phyloP scores from a whole-genome alignment of 2,797 vertebrate species.

The Tragelaphus oryx region DNA sequence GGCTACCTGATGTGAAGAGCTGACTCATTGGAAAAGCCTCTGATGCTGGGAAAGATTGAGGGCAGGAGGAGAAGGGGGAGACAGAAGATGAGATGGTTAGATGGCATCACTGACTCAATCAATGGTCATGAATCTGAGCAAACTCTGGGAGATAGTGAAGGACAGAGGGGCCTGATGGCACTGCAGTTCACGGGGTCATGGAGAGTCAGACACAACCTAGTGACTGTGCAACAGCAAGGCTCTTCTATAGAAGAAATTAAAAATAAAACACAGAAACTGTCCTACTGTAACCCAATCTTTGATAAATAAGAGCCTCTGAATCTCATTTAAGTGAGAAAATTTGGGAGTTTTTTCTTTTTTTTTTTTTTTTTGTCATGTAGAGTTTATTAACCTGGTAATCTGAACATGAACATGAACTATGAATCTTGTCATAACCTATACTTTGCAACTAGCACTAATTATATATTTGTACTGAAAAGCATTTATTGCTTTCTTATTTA shows the following conservation, averaged over 20 bases:
- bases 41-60: not conserved
- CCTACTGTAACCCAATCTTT: not conserved
- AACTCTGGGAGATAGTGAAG: not conserved
- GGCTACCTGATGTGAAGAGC: not conserved
- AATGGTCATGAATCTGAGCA: not conserved
- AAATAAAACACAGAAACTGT: not conserved
- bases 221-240: not conserved
- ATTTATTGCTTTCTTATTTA: constrained; percentile 18
- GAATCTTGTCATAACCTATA: not conserved
- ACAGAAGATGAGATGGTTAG: not conserved
- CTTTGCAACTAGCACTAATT: not conserved
- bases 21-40: not conserved
- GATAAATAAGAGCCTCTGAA: not conserved
- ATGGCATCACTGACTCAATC: not conserved
- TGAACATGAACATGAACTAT: not conserved
- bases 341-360: not conserved
- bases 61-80: not conserved
- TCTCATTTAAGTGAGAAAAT: not conserved
- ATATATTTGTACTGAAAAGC: not conserved
- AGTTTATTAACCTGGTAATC: not conserved
- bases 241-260: not conserved
- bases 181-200: not conserved
- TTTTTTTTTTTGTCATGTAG: not conserved
- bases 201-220: rapidly evolving
- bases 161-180: not conserved